Evolutionary conservation across 1,140 invertebrate species (phyloP).

Genomic region (Ylistrum balloti): DNA sequence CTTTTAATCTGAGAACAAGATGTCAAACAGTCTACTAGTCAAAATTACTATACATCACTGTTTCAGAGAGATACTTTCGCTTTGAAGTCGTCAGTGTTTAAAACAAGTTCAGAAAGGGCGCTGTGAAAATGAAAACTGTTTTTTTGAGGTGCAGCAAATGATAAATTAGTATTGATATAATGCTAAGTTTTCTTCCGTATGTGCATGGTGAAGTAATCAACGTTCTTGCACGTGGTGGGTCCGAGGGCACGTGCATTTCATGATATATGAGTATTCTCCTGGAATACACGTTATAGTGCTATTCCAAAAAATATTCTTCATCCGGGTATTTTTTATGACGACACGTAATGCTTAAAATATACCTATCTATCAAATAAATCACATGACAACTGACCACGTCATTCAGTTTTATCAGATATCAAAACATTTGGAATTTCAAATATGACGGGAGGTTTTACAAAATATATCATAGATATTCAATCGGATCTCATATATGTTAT

Average conservation of each 20-base stretch:
- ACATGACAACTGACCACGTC: too few species aligned
- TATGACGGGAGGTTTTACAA: too few species aligned
- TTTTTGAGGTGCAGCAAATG: not conserved
- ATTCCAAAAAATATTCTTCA: not conserved
- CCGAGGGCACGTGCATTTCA: not conserved
- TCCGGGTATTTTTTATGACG: too few species aligned
- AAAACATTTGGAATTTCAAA: too few species aligned
- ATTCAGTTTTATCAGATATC: too few species aligned
- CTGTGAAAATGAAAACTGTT: not conserved
- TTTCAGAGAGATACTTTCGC: not conserved
- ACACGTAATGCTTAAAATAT: too few species aligned
- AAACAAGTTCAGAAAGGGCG: not conserved
- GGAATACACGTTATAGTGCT: not conserved
- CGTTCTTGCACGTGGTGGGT: not conserved
- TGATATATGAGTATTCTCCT: not conserved
- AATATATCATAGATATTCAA: too few species aligned
- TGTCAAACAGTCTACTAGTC: not conserved
- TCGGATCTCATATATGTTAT: too few species aligned
- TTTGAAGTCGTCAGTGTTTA: not conserved
- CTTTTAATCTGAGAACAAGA: not conserved
- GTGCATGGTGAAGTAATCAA: constrained; percentile 30
- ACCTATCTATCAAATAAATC: too few species aligned
- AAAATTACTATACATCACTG: not conserved
- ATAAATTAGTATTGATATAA: constrained; percentile 22
- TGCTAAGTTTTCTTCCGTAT: not conserved